phyloP scores from a whole-genome alignment of 1,140 invertebrate genomes.

The Aethina tumida region DNA sequence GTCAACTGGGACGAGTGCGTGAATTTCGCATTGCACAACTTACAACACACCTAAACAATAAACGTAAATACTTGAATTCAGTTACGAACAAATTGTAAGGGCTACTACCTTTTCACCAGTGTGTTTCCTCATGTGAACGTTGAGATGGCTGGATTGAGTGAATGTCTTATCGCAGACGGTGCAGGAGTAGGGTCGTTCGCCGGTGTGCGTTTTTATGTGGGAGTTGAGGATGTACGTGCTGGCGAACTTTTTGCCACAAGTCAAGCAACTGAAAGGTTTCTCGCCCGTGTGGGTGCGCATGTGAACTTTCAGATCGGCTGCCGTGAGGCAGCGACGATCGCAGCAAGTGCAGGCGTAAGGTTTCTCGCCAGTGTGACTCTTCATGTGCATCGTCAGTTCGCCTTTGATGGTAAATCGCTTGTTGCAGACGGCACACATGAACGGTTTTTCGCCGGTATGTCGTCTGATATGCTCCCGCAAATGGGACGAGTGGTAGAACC shows the following conservation, averaged over 20 bases:
- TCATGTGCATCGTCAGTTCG: conserved; percentile 46
- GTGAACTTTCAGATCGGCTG: conserved; percentile 38
- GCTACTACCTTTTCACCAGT: conserved; percentile 39
- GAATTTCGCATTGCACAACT: conserved; percentile 44
- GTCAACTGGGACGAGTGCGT: conserved; percentile 49
- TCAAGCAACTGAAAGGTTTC: conserved; percentile 42
- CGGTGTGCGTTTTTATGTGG: conserved; percentile 41
- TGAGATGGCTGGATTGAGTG: conserved; percentile 54
- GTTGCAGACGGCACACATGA: conserved; percentile 42
- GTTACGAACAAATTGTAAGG: not conserved
- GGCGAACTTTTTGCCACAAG: conserved; percentile 43
- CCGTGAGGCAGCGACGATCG: conserved; percentile 29
- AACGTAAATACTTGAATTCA: not conserved
- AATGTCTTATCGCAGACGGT: conserved; percentile 58
- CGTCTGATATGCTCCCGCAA: conserved; percentile 43
- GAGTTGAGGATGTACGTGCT: conserved; percentile 41
- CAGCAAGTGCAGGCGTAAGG: conserved; percentile 48
- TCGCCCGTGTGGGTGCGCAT: conserved; percentile 49
- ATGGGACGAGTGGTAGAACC: conserved; percentile 32
- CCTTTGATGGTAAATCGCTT: conserved; percentile 60
- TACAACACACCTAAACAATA: conserved; percentile 27
- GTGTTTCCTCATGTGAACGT: conserved; percentile 46
- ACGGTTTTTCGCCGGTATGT: conserved; percentile 48
- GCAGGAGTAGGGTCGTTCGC: conserved; percentile 53
- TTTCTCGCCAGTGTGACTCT: conserved; percentile 49